These are phyloP conservation scores for Cephalophus harveyi DNA, from an alignment of 2,113 vertebrate species.

Conservation along the genomic window DNA sequence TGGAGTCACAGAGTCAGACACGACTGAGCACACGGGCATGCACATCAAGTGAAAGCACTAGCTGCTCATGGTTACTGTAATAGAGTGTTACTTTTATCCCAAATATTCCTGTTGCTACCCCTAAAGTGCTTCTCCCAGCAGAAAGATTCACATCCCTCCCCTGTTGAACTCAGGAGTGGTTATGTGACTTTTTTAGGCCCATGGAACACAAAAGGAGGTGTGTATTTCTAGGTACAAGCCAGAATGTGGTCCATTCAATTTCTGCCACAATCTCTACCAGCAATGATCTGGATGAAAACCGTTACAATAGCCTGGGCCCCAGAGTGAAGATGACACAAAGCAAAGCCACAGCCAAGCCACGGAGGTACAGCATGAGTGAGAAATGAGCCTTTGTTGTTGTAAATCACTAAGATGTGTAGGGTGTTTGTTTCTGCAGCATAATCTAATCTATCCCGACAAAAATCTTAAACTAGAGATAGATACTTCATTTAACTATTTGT, in stretches of 20 bases:
- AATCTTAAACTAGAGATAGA: background rate
- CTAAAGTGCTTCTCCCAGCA: background rate
- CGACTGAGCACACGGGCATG: fast-evolving
- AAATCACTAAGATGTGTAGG: background rate
- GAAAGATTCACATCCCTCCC: background rate
- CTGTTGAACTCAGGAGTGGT: background rate
- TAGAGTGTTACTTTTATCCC: background rate
- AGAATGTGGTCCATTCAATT: background rate
- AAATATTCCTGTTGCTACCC: background rate
- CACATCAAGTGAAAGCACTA: background rate
- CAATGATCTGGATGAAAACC: background rate
- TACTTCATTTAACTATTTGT: background rate
- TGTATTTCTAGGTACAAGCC: background rate
- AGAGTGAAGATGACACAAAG: background rate
- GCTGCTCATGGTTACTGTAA: background rate
- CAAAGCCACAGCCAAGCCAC: background rate
- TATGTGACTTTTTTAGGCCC: background rate
- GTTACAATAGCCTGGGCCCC: background rate
- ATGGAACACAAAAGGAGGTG: background rate
- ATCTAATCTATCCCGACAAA: background rate
- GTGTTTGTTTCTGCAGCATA: background rate
- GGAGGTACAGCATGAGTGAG: background rate
- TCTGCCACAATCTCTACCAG: background rate
- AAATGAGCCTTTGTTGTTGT: background rate
- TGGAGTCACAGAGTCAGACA: background rate